Evolutionary conservation across 2,113 vertebrate genomes (phyloP).

Genomic region (Chlorodrepanis virens): DNA sequence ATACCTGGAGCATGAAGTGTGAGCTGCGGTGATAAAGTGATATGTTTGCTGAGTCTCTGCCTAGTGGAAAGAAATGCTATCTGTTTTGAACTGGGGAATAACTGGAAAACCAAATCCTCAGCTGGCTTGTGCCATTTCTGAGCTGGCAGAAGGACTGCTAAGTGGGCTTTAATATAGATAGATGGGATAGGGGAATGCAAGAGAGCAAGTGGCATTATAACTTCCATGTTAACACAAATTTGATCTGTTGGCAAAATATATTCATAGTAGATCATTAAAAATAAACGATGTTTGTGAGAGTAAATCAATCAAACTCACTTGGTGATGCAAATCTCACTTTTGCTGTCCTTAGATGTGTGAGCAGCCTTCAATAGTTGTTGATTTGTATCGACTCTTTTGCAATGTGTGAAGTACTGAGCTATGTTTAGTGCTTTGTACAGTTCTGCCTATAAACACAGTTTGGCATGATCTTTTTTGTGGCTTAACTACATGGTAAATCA

Average conservation of each 20-base stretch:
- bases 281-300: background rate
- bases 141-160: background rate
- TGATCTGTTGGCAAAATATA: slow-evolving; percentile 20
- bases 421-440: background rate
- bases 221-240: background rate
- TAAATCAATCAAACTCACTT: background rate
- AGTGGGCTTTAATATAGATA: background rate
- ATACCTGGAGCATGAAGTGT: background rate
- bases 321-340: background rate
- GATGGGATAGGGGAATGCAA: background rate
- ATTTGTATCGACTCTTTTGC: background rate
- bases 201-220: background rate
- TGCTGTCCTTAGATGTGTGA: background rate
- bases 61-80: background rate
- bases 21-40: background rate
- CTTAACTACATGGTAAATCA: background rate
- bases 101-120: background rate
- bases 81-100: background rate
- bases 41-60: background rate
- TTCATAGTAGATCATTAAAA: background rate
- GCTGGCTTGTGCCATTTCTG: background rate
- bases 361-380: background rate
- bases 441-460: background rate
- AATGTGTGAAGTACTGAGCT: background rate
- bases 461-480: background rate